Conservation (phyloP, 2,113 vertebrate species). For the Corythaeola cristata region DNA sequence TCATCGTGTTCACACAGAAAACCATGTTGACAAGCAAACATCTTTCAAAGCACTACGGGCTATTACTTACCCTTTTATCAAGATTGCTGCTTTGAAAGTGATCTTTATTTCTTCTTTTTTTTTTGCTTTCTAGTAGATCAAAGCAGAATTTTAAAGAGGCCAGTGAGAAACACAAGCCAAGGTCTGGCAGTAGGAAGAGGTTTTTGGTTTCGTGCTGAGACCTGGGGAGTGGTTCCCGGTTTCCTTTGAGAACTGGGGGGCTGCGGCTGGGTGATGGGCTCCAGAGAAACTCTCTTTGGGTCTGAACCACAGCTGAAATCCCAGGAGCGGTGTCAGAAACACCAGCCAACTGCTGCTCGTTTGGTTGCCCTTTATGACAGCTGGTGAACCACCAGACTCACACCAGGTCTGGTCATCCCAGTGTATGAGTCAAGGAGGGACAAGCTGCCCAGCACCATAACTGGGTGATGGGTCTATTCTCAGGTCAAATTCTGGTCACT, state of each 20-base stretch:
- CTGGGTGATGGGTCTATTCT: not conserved
- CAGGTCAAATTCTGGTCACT: not conserved
- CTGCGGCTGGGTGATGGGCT: not conserved
- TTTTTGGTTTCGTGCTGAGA: too few relatives aligned
- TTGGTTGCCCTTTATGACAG: not conserved
- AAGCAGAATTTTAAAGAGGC: not conserved
- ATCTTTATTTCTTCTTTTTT: not conserved
- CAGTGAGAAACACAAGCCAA: not conserved
- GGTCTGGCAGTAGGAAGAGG: not conserved
- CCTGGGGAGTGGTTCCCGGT: not conserved
- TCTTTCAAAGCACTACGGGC: not conserved
- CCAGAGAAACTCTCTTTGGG: not conserved
- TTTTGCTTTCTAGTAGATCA: not conserved
- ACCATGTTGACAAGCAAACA: not conserved
- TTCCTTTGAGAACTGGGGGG: not conserved
- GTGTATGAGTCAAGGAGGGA: not conserved
- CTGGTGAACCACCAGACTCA: rapidly evolving
- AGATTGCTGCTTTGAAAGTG: not conserved
- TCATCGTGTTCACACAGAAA: rapidly evolving
- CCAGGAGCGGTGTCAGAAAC: not conserved
- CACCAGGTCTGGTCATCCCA: rapidly evolving
- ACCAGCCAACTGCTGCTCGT: too few relatives aligned
- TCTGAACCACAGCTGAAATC: not conserved
- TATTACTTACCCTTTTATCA: not conserved
- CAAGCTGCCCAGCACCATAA: rapidly evolving